Conservation (phyloP, 1,140 invertebrate species). For the Adoxophyes honmai region DNA sequence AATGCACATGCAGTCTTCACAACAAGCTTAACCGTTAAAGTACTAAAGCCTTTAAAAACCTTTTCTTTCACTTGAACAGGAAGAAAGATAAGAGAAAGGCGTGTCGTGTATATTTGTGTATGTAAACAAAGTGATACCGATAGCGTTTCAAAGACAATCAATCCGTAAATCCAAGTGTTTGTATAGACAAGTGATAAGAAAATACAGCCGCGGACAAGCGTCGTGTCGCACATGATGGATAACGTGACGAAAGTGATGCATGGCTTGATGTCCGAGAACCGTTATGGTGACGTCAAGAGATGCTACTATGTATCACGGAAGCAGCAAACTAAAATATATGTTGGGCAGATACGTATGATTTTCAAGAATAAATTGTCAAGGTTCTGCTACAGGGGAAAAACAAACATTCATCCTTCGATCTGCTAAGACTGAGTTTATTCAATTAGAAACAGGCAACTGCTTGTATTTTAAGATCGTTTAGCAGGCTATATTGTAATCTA, state of each 20-base stretch:
- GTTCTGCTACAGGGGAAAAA: too few species aligned
- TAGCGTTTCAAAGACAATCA: constrained; percentile 11
- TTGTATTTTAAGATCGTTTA: too few species aligned
- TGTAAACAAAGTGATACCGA: constrained; percentile 6
- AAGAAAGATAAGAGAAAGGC: constrained; percentile 5
- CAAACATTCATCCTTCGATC: too few species aligned
- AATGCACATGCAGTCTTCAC: too few species aligned
- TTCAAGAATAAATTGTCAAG: too few species aligned
- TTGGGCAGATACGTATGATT: too few species aligned
- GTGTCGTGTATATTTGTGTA: constrained; percentile 4
- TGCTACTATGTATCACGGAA: background rate
- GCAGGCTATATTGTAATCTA: too few species aligned
- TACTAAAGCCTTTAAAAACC: too few species aligned
- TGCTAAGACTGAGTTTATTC: too few species aligned
- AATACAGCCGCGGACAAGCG: constrained; percentile 10
- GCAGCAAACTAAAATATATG: background rate
- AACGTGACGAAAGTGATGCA: constrained; percentile 22
- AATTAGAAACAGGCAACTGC: too few species aligned
- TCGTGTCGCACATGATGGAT: constrained; percentile 20
- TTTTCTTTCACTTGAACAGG: background rate
- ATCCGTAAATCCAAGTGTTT: constrained; percentile 9
- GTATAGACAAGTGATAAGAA: constrained; percentile 14
- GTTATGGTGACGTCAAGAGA: background rate
- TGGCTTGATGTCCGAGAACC: constrained; percentile 15
- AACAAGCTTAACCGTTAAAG: too few species aligned